Conservation (phyloP, 2,113 vertebrate species). For the Lagopus muta region DNA sequence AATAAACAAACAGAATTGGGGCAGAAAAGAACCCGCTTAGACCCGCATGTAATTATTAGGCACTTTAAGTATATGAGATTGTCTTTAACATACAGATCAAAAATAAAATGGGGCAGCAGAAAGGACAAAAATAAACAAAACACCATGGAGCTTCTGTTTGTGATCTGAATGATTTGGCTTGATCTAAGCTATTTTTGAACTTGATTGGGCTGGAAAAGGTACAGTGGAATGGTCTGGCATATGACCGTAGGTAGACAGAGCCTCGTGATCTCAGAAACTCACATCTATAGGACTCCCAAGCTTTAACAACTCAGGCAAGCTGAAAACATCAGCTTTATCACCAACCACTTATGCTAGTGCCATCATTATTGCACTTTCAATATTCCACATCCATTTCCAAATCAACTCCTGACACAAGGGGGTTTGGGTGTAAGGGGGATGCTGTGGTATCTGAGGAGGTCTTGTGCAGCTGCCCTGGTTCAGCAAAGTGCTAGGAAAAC, state of each 20-base stretch:
- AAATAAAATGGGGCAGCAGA: neutral
- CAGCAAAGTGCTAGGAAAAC: neutral
- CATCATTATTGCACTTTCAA: accelerated
- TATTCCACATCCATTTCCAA: neutral
- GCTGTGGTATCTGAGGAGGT: neutral
- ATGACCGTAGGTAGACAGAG: neutral
- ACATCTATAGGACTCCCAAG: neutral
- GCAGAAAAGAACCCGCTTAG: neutral
- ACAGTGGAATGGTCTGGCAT: neutral
- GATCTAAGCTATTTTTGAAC: neutral
- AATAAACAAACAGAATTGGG: neutral
- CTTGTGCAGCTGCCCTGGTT: neutral
- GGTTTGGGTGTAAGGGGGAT: neutral
- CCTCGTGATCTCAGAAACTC: neutral
- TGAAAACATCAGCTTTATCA: neutral
- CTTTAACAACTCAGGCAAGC: neutral
- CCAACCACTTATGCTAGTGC: neutral
- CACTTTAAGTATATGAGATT: neutral
- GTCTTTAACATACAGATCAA: neutral
- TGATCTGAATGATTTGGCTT: neutral
- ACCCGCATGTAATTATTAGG: neutral
- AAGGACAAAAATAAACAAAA: neutral
- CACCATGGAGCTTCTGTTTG: neutral
- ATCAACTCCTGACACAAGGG: neutral
- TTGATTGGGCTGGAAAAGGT: neutral